Evolutionary conservation across 2,888 invertebrate species (phyloP), one percentile per base, ranked within the genome.

Genomic region (Rhodophaea formosa): DNA sequence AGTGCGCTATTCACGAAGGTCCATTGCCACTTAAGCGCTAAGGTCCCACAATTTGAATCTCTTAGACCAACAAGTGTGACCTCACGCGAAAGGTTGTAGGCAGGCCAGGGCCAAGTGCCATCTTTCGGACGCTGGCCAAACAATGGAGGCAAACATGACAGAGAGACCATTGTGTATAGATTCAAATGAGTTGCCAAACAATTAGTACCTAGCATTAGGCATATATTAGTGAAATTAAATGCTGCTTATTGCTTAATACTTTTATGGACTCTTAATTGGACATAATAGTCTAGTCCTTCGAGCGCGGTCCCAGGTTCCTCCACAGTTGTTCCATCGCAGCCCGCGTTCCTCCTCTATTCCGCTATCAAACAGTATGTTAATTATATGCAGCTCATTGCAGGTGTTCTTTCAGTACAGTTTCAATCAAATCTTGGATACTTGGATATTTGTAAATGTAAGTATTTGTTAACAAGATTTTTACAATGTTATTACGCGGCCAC

Each of bases 101-200:
- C 51, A 51, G 51, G 35, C 51, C 51, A 35, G 16, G 51, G 51
- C 12, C 51, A 10, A 35, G 35, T 51, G 51, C 35, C 51, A 51
- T 51, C 51, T 51, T 51, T 51, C 51, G 51, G 51, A 17, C 35
- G 6, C 51, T 51, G 30, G 16, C 14, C 51, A 51, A 51, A 51
- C 35, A 51, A 51, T 51, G 12, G 51, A 39, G 10, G 51, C 51
- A 51, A 51, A 51, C 35, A 51, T 16, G 35, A 51, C 35, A 35
- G 16, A 17, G 30, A 23, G 12, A 17, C 17, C 16, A 51, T 51
- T 51, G 51, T 51, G 35, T 51, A 35, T 51, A 39, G 35, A 51
- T 35, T 35, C 51, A 8, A 51, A 51, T 51, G 35, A 51, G 17
- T 39, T 35, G 39, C 32, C 8, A 35, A 51, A 51, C 35, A 35